phyloP scores from a whole-genome alignment of 2,797 vertebrate species.

The Siniperca undulata region DNA sequence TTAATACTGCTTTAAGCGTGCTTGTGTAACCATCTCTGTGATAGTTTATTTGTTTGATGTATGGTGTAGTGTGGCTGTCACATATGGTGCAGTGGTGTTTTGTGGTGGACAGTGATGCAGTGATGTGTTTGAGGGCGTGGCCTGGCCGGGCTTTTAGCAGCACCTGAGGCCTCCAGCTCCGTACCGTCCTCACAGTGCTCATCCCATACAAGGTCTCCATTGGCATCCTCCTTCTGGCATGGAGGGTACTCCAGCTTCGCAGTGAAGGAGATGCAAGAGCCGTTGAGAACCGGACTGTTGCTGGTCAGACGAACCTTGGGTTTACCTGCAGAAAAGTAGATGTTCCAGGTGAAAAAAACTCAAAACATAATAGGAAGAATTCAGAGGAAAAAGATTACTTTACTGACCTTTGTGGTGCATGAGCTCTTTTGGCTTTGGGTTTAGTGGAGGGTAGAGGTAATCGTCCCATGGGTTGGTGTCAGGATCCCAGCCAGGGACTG shows the following conservation, averaged over 20 bases:
- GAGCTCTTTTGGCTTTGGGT: constrained; percentile 62
- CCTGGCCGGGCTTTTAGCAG: constrained; percentile 55
- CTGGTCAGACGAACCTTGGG: constrained; percentile 87
- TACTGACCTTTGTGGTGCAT: constrained; percentile 62
- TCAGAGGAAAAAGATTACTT: background rate
- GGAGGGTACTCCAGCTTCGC: constrained; percentile 90
- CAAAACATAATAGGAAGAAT: background rate
- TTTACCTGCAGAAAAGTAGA: constrained; percentile 71
- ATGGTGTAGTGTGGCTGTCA: background rate
- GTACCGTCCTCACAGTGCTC: constrained; percentile 89
- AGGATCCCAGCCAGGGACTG: constrained; percentile 89
- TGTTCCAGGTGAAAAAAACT: background rate
- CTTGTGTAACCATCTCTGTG: background rate
- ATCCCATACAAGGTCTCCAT: constrained; percentile 88
- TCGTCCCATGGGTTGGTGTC: constrained; percentile 93
- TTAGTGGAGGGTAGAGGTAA: constrained; percentile 89
- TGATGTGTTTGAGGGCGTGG: constrained; percentile 8
- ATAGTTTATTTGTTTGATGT: background rate
- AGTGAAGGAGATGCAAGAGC: constrained; percentile 89
- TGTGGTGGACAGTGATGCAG: background rate
- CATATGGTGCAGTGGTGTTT: background rate
- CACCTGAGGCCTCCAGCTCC: constrained; percentile 80
- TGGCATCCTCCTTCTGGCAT: constrained; percentile 90
- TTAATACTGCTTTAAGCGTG: background rate
- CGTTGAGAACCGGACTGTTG: constrained; percentile 92